Percentiles rank a stretch among this genome's conserved stretches.
Conservation (phyloP, 2,888 invertebrate genomes). For the Caenorhabditis sp. region DNA sequence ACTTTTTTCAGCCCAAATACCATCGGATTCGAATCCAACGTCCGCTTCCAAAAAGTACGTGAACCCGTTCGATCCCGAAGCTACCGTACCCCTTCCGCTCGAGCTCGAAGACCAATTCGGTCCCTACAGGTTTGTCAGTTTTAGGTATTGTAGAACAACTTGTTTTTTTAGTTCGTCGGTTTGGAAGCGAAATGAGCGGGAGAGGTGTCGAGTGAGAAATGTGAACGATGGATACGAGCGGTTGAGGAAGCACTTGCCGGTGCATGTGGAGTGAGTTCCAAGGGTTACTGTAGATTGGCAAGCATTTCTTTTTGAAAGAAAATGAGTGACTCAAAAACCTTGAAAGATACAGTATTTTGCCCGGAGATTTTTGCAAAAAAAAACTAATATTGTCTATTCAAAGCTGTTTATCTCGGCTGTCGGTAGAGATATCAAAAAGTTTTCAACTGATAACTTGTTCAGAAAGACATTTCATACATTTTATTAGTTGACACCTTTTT, state of each 20-base stretch:
- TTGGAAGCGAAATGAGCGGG: slow-evolving; percentile 80
- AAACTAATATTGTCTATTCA: too few species aligned
- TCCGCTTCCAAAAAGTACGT: slow-evolving; percentile 36
- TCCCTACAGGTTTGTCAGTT: slow-evolving; percentile 27
- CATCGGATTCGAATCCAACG: neutral
- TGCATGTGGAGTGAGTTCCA: slow-evolving; percentile 78
- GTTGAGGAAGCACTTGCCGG: slow-evolving; percentile 78
- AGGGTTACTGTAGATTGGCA: neutral
- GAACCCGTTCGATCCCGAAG: slow-evolving; percentile 79
- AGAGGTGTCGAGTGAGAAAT: slow-evolving; percentile 79
- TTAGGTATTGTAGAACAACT: neutral
- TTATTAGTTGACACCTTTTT: too few species aligned
- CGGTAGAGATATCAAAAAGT: too few species aligned
- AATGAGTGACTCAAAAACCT: neutral
- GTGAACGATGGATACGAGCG: slow-evolving; percentile 80
- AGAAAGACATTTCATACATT: too few species aligned
- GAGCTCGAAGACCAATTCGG: slow-evolving; percentile 75
- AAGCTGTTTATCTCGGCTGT: too few species aligned
- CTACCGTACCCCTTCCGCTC: slow-evolving; percentile 79
- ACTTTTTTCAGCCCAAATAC: neutral
- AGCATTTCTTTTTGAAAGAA: neutral
- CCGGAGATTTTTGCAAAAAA: too few species aligned
- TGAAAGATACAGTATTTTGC: neutral
- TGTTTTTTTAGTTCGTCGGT: slow-evolving; percentile 74
- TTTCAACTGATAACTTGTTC: too few species aligned